Evolutionary conservation across 2,888 invertebrate species (phyloP), one percentile per base, ranked within the genome.

Genomic region (Chrysolina americana): DNA sequence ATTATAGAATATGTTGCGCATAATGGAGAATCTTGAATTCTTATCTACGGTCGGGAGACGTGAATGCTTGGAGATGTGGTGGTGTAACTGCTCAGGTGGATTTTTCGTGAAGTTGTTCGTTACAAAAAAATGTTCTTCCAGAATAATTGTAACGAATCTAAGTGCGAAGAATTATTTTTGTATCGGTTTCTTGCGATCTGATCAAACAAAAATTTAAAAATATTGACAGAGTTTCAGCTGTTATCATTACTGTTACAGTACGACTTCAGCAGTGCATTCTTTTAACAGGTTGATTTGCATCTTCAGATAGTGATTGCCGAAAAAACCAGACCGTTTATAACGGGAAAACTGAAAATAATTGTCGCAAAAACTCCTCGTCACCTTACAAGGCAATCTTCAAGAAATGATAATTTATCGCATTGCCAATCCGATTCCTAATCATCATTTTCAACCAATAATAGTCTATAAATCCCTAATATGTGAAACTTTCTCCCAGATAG

Each of bases 381-480:
- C 78, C 79, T 65, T 76, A 79, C 65, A 79, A 75, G 76, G 78
- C 64, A 66, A 21, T 70, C 76, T 73, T 77, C 78, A 75, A 77
- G 72, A 74, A 59, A 47, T 63, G 62, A 80, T 83, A 82, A 82
- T 77, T 82, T 80, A 76, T 71, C 65, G 75, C 80, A 83, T 84
- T 83, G 83, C 76, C 77, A 73, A 74, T 78, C 48, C 15, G 53
- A 11, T 53, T 19, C 80, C 76, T 78, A 82, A 84, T 85, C 84
- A 82, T 76, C 79, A 75, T 71, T 77, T 78, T 80, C 76, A 81
- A 75, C 82, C 84, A 84, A 85, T 85, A 85, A 85, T 84, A 82
- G 83, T 76, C 84, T 83, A 85, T 85, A 85, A 85, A 85, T 86
- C 85, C 85, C 85, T 83, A 84, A 86, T 85, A 85, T 82, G 85